A percentile compares a stretch with the other conserved stretches of the same genome.
Conservation (phyloP, 2,888 invertebrate genomes). For the Bellardia bayeri region DNA sequence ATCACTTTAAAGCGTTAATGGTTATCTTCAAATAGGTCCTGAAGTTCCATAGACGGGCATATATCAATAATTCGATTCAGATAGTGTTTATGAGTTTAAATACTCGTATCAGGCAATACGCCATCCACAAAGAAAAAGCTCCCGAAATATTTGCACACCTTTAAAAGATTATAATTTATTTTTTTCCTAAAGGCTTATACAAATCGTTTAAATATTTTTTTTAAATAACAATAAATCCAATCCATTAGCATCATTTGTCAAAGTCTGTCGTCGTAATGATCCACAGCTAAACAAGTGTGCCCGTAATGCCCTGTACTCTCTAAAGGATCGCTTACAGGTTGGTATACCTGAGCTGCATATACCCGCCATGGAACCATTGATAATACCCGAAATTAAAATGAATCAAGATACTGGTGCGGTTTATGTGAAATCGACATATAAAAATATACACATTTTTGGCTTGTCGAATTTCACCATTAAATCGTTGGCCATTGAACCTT, state of each 20-base stretch:
- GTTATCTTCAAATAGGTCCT: too few species aligned
- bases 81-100: too few species aligned
- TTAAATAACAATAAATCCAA: too few species aligned
- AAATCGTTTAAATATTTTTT: too few species aligned
- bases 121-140: too few species aligned
- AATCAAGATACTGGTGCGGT: slow-evolving; percentile 89
- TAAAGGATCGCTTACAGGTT: slow-evolving; percentile 86
- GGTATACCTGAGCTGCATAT: slow-evolving; percentile 89
- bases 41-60: too few species aligned
- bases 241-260: slow-evolving; percentile 87
- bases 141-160: too few species aligned
- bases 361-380: slow-evolving; percentile 89
- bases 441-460: slow-evolving; percentile 87
- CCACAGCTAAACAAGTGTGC: slow-evolving; percentile 87
- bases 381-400: slow-evolving; percentile 88
- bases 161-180: too few species aligned
- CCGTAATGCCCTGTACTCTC: slow-evolving; percentile 86
- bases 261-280: slow-evolving; percentile 88
- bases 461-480: slow-evolving; percentile 87
- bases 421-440: slow-evolving; percentile 88
- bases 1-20: too few species aligned
- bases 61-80: too few species aligned
- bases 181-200: too few species aligned
- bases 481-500: slow-evolving; percentile 85
- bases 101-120: too few species aligned